A percentile compares a stretch with the other conserved stretches of the same genome.
phyloP scores from a whole-genome alignment of 2,113 vertebrate species.

The Mola mola region DNA sequence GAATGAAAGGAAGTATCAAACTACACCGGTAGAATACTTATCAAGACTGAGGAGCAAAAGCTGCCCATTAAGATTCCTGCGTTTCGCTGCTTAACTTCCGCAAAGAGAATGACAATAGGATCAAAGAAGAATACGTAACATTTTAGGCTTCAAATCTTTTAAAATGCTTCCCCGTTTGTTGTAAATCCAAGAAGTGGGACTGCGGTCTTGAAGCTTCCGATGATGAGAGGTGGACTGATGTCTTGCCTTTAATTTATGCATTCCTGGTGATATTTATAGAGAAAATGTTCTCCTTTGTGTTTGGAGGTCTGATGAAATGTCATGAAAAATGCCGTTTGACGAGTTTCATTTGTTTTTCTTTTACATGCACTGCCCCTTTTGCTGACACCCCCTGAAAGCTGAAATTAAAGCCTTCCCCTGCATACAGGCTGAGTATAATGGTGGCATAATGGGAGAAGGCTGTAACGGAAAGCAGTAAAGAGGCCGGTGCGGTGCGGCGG shows the following conservation, averaged over 20 bases:
- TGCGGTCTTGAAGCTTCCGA: background rate
- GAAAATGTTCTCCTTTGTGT: too few species aligned
- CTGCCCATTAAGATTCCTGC: slow-evolving; percentile 77
- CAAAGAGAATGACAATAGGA: slow-evolving; percentile 59
- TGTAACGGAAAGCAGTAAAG: slow-evolving; percentile 52
- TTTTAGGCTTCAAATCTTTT: background rate
- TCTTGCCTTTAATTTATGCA: too few species aligned
- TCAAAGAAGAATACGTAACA: slow-evolving; percentile 13
- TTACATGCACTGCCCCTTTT: slow-evolving; percentile 27
- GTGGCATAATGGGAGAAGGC: slow-evolving; percentile 49
- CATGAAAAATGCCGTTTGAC: slow-evolving; percentile 25
- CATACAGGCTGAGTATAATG: slow-evolving; percentile 45
- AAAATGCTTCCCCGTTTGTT: background rate
- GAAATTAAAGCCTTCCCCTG: slow-evolving; percentile 41
- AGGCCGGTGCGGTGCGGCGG: slow-evolving; percentile 37
- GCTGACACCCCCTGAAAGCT: slow-evolving; percentile 40
- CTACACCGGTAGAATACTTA: slow-evolving; percentile 80
- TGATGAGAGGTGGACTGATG: slow-evolving; percentile 1
- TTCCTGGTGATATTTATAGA: too few species aligned
- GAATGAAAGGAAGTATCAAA: slow-evolving; percentile 80
- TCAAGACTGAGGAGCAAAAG: slow-evolving; percentile 74
- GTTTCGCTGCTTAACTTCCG: slow-evolving; percentile 65
- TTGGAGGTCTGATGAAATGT: slow-evolving; percentile 1
- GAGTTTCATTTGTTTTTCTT: slow-evolving; percentile 43
- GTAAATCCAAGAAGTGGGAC: slow-evolving; percentile 6